Base-by-base conservation (phyloP, 2,888 invertebrate species). In the Alentia gelatinosa region DNA sequence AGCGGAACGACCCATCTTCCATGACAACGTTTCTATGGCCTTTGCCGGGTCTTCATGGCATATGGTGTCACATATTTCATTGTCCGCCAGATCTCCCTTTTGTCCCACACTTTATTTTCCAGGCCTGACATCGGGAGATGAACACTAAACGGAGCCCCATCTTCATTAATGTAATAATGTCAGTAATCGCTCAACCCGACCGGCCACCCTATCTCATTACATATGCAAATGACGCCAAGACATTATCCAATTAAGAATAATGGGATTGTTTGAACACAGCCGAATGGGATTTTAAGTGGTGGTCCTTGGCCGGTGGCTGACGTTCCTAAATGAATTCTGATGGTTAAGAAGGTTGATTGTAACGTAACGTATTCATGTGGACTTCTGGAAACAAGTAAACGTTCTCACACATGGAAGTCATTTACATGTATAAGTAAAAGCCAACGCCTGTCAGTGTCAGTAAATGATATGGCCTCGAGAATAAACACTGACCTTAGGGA, bases 251-350 rank as follows among this genome's bases (percentile, higher is more conserved):
- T 63, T 89, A 63, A 89, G 68, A 89, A 89, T 89, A 63, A 63
- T 89, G 63, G 63, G 89, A 63, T 89, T 89, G 56, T 89, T 89
- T 63, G 86, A 86, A 86, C 86, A 47, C 86, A 47, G 50, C 30
- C n/a, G 86, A 86, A 86, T 86, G 86, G 86, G 86, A 86, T 86
- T 86, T 86, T 47, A 86, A 86, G 86, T 86, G 33, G 86, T 26
- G 86, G 79, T 79, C 39, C 79, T 79, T 79, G 37, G 79, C 39
- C n/a, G 37, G 35, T 79, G 79, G 37, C 79, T 39, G 79, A 1
- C 39, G 35, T 19, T 35, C 23, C 39, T 79, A 79, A 79, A 79
- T 39, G 39, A 79, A 79, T 79, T 79, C 79, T 39, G 15, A 19
- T 39, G 37, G 79, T 79, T 79, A 79, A 79, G 79, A 79, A 37